Evolutionary conservation across 2,797 vertebrate genomes (phyloP), one percentile per base, ranked within the genome.

Genomic region (Enteromius treurensis): DNA sequence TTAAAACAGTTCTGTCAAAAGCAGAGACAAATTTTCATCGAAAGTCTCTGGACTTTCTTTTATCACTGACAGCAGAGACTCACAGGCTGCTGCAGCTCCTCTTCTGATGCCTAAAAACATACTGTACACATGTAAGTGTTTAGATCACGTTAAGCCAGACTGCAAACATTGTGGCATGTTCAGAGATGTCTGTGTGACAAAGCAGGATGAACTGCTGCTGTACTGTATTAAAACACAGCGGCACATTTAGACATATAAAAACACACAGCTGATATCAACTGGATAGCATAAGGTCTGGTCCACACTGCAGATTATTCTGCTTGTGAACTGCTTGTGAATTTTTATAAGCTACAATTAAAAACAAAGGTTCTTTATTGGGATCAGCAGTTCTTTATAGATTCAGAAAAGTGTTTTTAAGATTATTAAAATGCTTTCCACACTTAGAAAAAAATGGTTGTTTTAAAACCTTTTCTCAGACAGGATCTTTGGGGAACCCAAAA

Each of bases 1-100:
- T 4, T 1, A 11, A 71, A 49, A 11, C 8, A 9, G 8, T 19
- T 26, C 3, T 47, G 42, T 76, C 34, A 58, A 58, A 58, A 58
- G 15, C 23, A 49, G 42, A 32, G 53, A 75, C 21, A 55, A 1
- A 17, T 1, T 58, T 34, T 40, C 51, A 37, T 0, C 2, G 8
- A 60, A 76, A 76, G 51, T 26, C 13, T 76, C 74, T 58, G 51
- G 51, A 60, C 8, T 42, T 60, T 76, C n/a, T 60, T 53, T 42
- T 42, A 26, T 76, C 74, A 19, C 7, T 42, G 34, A 76, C 74
- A 42, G 74, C 53, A 58, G 13, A 76, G 58, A 78, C 76, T 47
- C 40, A 14, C 5, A 32, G 55, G 23, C 37, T 77, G 34, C 58
- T 32, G 58, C 0, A 42, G 42, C 42, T 78, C 6, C 26, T 29